Evolutionary conservation across 2,888 invertebrate genomes (phyloP), one percentile per base, ranked within the genome.

Genomic region (Corythucha ciliata): DNA sequence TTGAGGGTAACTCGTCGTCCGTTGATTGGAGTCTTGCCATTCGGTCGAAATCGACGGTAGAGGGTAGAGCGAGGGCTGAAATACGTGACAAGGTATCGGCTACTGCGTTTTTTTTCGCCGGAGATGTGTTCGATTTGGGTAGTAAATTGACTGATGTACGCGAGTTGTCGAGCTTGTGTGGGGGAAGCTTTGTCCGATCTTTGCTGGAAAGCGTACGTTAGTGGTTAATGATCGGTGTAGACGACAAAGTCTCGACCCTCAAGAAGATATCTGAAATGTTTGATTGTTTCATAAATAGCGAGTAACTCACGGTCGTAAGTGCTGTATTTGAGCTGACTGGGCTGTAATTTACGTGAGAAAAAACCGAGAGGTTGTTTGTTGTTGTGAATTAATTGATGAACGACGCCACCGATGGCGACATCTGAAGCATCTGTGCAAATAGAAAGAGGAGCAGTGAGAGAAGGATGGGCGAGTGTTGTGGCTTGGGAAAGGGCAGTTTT

Each of bases 391-490:
- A 16, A 20, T 25, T 52, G 55, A 22, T 44, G 41, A n/a, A 52
- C 37, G 16, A 32, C 41, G 12, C 48, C 48, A 5, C 53, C 49
- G 12, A 48, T 32, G 21, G n/a, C 16, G n/a, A 18, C 5, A 16
- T 16, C 18, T 4, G 50, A 53, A n/a, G 53, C 49, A 24, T 53
- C 50, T 8, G 25, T 25, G 10, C 18, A 12, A 25, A 49, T 3
- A 26, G 47, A 22, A 14, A 52, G n/a, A 12, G 16, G 16, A 16
- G 36, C 33, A 0, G 36, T 21, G 52, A 69, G 68, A 42, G 69
- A 65, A 10, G 70, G 48, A 0, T 62, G 65, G 2, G 66, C 67
- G 1, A 68, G 68, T 3, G 68, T 61, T 4, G 67, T 63, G 1
- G 37, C 52, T 32, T 67, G 65, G 0, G 68, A 69, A 2, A 68